A percentile compares a stretch with the other conserved stretches of the same genome.
Conservation (phyloP, 2,888 invertebrate species). For the Coenonympha arcania region DNA sequence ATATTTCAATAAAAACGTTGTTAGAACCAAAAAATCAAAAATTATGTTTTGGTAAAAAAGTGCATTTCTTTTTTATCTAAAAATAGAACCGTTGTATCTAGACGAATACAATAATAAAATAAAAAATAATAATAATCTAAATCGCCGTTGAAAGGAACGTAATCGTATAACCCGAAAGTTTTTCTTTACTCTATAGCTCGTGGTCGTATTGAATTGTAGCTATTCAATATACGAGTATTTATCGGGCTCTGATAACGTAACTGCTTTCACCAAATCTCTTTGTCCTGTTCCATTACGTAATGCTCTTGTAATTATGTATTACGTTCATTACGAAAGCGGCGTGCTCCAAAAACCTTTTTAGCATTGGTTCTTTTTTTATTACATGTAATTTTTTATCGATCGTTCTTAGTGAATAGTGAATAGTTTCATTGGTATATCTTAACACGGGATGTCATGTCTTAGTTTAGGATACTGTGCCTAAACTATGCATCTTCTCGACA, state of each 20-base stretch:
- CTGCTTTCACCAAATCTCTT: constrained; percentile 8
- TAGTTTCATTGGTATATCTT: neutral
- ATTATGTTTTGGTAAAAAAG: no score
- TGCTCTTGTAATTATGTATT: neutral
- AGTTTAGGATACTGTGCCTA: no score
- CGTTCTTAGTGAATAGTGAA: no score
- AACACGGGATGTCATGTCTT: no score
- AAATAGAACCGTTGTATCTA: no score
- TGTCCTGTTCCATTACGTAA: constrained; percentile 7
- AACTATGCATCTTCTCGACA: no score
- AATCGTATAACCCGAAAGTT: neutral
- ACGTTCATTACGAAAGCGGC: neutral
- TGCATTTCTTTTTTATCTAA: no score
- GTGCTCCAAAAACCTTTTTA: neutral
- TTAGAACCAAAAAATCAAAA: no score
- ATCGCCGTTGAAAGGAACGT: neutral
- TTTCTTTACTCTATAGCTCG: neutral
- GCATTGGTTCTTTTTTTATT: neutral
- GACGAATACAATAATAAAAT: neutral
- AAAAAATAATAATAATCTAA: neutral
- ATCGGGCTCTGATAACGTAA: neutral
- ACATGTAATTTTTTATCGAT: no score
- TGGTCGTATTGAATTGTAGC: neutral
- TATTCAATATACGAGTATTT: constrained; percentile 5
- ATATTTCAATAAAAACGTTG: no score